phyloP scores from a whole-genome alignment of 1,140 invertebrate species.

The Drosophila carrolli region DNA sequence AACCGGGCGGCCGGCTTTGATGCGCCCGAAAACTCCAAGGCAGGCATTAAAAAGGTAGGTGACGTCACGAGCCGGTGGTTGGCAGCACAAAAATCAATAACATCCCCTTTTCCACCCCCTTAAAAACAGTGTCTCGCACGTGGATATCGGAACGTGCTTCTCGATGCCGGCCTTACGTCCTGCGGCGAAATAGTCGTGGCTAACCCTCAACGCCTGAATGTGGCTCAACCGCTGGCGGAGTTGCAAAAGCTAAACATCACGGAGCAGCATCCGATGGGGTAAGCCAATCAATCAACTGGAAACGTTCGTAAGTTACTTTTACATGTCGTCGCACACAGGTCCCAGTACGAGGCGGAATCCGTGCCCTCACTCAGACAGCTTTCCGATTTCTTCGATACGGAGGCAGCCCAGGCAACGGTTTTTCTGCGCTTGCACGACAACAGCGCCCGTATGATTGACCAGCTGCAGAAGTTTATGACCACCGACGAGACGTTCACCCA shows the following conservation, averaged over 20 bases:
- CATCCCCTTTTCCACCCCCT: slow-evolving; percentile 32
- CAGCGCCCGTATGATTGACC: slow-evolving; percentile 71
- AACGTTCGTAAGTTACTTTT: neutral
- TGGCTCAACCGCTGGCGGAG: slow-evolving; percentile 62
- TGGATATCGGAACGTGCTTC: slow-evolving; percentile 78
- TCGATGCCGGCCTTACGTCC: slow-evolving; percentile 74
- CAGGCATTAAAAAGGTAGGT: slow-evolving; percentile 79
- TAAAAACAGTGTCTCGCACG: slow-evolving; percentile 69
- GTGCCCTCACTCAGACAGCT: slow-evolving; percentile 68
- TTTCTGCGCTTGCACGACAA: slow-evolving; percentile 76
- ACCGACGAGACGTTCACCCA: slow-evolving; percentile 62
- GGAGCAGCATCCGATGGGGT: slow-evolving; percentile 82
- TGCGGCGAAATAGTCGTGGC: slow-evolving; percentile 80
- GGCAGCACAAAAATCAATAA: slow-evolving; percentile 72
- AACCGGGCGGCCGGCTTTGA: slow-evolving; percentile 80
- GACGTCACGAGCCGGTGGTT: slow-evolving; percentile 55
- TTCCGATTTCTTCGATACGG: slow-evolving; percentile 64
- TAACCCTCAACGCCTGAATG: slow-evolving; percentile 70
- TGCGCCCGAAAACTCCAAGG: slow-evolving; percentile 82
- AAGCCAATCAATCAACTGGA: slow-evolving; percentile 14
- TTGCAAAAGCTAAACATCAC: slow-evolving; percentile 76
- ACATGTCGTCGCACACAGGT: slow-evolving; percentile 42
- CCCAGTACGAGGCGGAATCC: slow-evolving; percentile 74
- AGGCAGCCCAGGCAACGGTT: slow-evolving; percentile 53
- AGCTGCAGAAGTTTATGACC: slow-evolving; percentile 68